Evolutionary conservation across 2,797 vertebrate genomes (phyloP).

Genomic region (Coendou prehensilis): DNA sequence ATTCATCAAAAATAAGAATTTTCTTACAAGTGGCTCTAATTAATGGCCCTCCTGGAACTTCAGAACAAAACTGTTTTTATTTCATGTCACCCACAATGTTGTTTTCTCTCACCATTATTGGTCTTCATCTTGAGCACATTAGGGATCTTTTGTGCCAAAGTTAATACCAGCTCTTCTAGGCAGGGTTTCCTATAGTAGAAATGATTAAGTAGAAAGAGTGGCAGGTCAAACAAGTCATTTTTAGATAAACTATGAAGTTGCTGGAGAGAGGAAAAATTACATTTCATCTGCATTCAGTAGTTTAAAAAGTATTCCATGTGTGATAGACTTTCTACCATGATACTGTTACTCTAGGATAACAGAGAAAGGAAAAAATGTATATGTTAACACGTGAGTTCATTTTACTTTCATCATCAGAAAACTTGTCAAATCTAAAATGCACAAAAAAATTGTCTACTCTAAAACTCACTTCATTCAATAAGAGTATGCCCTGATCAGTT

Average conservation of each 20-base stretch:
- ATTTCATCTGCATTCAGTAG: conserved; percentile 8
- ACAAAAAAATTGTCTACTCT: background rate
- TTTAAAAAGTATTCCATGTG: background rate
- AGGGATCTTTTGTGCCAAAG: background rate
- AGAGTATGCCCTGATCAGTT: background rate
- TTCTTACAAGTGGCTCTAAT: conserved; percentile 53
- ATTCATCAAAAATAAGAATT: conserved; percentile 59
- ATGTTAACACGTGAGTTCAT: background rate
- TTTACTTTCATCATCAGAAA: background rate
- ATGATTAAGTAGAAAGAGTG: background rate
- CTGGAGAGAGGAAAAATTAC: background rate
- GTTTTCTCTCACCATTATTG: background rate
- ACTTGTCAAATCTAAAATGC: background rate
- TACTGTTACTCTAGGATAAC: background rate
- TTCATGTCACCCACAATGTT: background rate
- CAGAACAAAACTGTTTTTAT: conserved; percentile 43
- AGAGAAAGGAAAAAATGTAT: background rate
- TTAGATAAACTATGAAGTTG: conserved; percentile 36
- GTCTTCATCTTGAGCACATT: conserved; percentile 35
- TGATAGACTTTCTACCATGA: background rate
- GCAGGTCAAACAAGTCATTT: conserved; percentile 24
- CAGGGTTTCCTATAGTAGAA: background rate
- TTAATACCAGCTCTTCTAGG: background rate
- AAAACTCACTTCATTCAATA: conserved; percentile 14
- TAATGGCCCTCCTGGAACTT: conserved; percentile 32